A percentile compares a stretch with the other conserved stretches of the same genome.
phyloP scores from a whole-genome alignment of 2,113 vertebrate species.

The Himantopus leucocephalus region DNA sequence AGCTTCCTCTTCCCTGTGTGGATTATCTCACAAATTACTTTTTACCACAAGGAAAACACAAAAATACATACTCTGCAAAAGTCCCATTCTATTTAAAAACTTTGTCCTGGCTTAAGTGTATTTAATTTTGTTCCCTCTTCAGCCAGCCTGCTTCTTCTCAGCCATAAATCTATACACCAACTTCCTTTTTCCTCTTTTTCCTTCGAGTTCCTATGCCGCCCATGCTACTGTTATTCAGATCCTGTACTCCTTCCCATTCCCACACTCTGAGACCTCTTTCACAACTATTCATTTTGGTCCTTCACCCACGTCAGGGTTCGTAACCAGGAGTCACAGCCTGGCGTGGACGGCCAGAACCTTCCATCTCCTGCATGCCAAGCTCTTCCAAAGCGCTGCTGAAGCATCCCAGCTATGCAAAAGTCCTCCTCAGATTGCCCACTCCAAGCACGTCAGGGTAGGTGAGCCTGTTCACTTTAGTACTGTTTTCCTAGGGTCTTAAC shows the following conservation, averaged over 20 bases:
- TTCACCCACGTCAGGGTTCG: background rate
- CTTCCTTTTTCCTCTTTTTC: conserved; percentile 20
- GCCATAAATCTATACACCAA: background rate
- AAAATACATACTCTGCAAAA: background rate
- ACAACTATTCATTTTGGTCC: background rate
- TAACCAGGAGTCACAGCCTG: background rate
- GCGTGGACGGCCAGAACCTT: background rate
- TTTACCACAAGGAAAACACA: background rate
- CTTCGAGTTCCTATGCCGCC: background rate
- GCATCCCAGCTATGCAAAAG: background rate
- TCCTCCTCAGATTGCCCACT: background rate
- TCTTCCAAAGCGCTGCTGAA: background rate
- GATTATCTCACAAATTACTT: background rate
- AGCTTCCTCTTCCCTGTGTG: conserved; percentile 15
- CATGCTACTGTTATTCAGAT: background rate
- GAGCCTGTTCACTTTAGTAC: background rate
- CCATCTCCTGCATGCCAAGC: background rate
- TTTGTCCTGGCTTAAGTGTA: background rate
- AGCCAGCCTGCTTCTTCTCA: background rate
- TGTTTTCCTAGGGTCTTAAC: background rate
- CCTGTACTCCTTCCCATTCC: background rate
- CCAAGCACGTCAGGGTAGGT: background rate
- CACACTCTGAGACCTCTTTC: background rate
- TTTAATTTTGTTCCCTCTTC: background rate
- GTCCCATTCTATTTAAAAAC: background rate